These are phyloP conservation scores for Anoplolepis gracilipes DNA, from an alignment of 1,140 invertebrate species.

Conservation along the genomic window DNA sequence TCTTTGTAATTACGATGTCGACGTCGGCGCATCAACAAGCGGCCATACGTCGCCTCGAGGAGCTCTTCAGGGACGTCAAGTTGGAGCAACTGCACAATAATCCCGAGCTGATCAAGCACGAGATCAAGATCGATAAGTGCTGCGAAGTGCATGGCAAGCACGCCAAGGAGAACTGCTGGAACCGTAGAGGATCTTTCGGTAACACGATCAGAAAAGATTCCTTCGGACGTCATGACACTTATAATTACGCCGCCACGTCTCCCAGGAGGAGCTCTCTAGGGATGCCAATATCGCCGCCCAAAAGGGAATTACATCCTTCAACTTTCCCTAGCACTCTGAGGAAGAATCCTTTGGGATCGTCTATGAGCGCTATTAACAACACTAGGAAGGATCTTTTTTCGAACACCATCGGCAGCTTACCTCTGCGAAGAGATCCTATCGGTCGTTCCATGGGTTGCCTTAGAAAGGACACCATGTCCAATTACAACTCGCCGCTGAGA, in stretches of 20 bases:
- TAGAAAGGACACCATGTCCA: conserved; percentile 84
- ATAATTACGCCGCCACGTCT: conserved; percentile 62
- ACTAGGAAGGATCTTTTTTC: conserved; percentile 76
- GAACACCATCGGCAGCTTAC: conserved; percentile 65
- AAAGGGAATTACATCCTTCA: conserved; percentile 89
- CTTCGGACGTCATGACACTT: conserved; percentile 72
- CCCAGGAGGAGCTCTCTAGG: conserved; percentile 87
- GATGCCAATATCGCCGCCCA: conserved; percentile 85
- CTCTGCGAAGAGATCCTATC: conserved; percentile 77
- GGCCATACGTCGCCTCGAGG: conserved; percentile 90
- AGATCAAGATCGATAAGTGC: conserved; percentile 86
- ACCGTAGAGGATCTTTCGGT: conserved; percentile 87
- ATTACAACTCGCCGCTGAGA: conserved; percentile 84
- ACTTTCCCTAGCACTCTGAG: conserved; percentile 89
- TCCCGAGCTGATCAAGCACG: conserved; percentile 86
- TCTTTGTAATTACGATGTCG: conserved; percentile 77
- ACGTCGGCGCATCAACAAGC: conserved; percentile 87
- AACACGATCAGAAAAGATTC: conserved; percentile 75
- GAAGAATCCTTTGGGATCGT: conserved; percentile 86
- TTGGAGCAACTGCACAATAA: conserved; percentile 84
- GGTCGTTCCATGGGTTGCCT: conserved; percentile 85
- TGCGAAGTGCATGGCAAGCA: conserved; percentile 91
- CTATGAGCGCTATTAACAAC: conserved; percentile 83
- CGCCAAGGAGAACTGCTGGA: conserved; percentile 85
- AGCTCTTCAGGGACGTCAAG: conserved; percentile 89